Evolutionary conservation across 2,113 vertebrate species (phyloP).

Genomic region (Diphyllodes magnificus): DNA sequence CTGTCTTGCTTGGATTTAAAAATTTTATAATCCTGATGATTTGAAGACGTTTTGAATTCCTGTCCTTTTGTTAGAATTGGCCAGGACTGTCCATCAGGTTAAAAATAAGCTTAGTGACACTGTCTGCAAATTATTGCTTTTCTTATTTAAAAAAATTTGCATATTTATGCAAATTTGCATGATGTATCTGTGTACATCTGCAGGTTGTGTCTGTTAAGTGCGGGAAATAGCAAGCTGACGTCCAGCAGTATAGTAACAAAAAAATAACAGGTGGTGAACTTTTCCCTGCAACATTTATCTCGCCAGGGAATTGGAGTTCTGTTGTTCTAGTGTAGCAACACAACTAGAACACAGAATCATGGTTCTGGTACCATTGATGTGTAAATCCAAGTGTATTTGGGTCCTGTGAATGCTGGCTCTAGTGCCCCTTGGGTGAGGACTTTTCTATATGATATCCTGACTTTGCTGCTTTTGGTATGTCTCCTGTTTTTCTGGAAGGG

Average conservation of each 20-base stretch:
- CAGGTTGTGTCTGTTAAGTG: neutral
- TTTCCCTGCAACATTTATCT: neutral
- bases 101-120: neutral
- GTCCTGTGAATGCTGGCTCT: neutral
- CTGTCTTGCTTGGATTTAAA: neutral
- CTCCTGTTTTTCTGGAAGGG: neutral
- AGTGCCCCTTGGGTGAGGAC: neutral
- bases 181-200: neutral
- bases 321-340: neutral
- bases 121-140: neutral
- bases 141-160: neutral
- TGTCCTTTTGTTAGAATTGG: neutral
- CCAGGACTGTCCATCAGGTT: neutral
- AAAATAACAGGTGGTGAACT: neutral
- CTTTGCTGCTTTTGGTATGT: neutral
- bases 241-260: neutral
- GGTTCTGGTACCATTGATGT: neutral
- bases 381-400: neutral
- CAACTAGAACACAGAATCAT: neutral
- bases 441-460: neutral
- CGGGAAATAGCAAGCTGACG: neutral
- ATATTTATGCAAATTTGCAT: neutral
- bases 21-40: neutral
- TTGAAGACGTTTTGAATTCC: neutral
- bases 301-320: neutral